Evolutionary conservation across 2,888 invertebrate species (phyloP).

Genomic region (Ophion obscuratus): DNA sequence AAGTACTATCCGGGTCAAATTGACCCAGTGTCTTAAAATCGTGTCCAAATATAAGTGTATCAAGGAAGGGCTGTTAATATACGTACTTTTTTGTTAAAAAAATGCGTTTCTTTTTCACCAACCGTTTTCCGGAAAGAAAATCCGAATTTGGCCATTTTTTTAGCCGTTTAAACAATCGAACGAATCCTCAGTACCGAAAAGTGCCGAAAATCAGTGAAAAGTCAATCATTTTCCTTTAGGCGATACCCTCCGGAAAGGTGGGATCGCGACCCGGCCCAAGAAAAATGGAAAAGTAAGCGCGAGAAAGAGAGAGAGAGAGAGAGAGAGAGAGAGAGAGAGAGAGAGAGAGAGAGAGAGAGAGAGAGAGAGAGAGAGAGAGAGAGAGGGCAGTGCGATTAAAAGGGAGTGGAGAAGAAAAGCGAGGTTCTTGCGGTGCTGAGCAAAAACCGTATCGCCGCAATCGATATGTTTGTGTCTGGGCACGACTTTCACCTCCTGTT

Average conservation of each 20-base stretch:
- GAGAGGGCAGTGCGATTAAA: not conserved
- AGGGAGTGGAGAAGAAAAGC: conserved; percentile 33
- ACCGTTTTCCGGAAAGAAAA: no score
- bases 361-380: not conserved
- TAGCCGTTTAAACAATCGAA: no score
- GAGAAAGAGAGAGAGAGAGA: not conserved
- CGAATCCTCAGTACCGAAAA: no score
- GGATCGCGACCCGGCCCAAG: not conserved
- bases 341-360: not conserved
- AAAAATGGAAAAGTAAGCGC: not conserved
- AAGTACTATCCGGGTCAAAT: no score
- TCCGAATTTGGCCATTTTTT: no score
- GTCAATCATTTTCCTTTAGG: no score
- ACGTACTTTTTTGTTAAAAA: no score
- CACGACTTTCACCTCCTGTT: conserved; percentile 50
- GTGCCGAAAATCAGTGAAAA: no score
- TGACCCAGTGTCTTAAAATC: no score
- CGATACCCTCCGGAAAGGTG: not conserved
- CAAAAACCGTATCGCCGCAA: conserved; percentile 50
- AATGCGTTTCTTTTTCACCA: no score
- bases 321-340: not conserved
- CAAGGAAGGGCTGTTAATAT: no score
- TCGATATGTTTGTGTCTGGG: conserved; percentile 65
- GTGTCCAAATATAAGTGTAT: no score
- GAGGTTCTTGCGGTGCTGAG: not conserved